Base-by-base conservation (phyloP, 2,113 vertebrate genomes). In the Bombycilla garrulus region DNA sequence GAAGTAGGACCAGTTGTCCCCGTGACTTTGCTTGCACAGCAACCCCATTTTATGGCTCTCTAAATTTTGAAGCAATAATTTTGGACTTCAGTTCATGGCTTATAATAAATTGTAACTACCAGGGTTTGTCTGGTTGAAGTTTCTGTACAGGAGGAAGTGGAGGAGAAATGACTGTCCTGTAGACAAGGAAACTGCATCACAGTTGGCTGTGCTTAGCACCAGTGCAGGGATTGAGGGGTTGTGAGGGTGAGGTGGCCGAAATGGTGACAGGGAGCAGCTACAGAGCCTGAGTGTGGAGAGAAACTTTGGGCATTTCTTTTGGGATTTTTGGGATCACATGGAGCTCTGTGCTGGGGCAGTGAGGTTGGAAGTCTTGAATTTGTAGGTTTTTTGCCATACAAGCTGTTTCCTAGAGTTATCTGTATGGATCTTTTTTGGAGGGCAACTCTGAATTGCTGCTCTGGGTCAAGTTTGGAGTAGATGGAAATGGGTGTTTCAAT, bases 131-230 rank as follows among this genome's bases (percentile, higher is more conserved):
- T 71, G 51, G 28, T 56, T 38, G 4, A n/a, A 44, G 11, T 36
- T 85, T 50, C 48, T 82, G 29, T 36, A 6, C 4, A 3, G 23
- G 31, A 5, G 25, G 36, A 53, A 51, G 38, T 53, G 38, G 33
- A 61, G 36, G 50, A 78, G n/a, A 28, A 14, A 21, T 17, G 1
- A 16, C 31, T 50, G 3, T 69, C 5, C 1, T 9, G 12, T 31
- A 2, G 24, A 8, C 11, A 36, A 24, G 1, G 2, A 23, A 45
- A 13, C 14, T 25, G 14, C 33, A 0, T 36, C 0, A 0, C 18
- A 31, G 33, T 11, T 79, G 20, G 36, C 3, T 29, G 47, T 42
- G 47, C 24, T 42, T 6, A 9, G 67, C 53, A n/a, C 8, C 33
- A 15, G 44, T 1, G 17, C 4, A 42, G 81, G 5, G 42, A 7